phyloP scores from a whole-genome alignment of 2,888 invertebrate species.

The Malthinus seriepunctatus region DNA sequence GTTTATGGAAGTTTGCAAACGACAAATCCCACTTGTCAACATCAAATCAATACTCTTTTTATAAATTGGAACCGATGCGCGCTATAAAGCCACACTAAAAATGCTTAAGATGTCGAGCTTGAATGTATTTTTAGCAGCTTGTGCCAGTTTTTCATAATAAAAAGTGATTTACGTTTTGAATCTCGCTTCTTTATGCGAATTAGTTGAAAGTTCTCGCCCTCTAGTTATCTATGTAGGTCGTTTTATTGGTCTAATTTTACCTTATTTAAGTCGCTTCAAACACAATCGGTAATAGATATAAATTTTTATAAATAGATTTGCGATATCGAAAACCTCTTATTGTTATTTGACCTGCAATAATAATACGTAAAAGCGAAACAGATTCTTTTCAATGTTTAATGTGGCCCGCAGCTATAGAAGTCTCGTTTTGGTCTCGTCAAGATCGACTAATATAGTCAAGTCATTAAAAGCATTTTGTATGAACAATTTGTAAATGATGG shows the following conservation, averaged over 20 bases:
- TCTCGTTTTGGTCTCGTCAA: too few relatives aligned
- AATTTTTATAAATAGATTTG: too few relatives aligned
- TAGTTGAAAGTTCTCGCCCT: conserved; percentile 11
- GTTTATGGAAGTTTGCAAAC: conserved; percentile 24
- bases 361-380: too few relatives aligned
- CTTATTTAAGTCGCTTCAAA: background rate
- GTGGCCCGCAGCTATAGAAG: too few relatives aligned
- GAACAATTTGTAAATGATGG: too few relatives aligned
- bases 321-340: too few relatives aligned
- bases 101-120: conserved; percentile 21
- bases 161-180: conserved; percentile 26
- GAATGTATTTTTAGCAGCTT: conserved; percentile 28
- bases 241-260: conserved; percentile 14
- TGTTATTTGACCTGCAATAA: too few relatives aligned
- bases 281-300: too few relatives aligned
- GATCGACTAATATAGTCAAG: too few relatives aligned
- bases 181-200: conserved; percentile 21
- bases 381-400: too few relatives aligned
- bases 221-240: conserved; percentile 11
- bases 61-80: conserved; percentile 27
- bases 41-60: conserved; percentile 27
- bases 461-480: too few relatives aligned
- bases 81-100: conserved; percentile 24
- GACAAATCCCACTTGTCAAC: conserved; percentile 28
- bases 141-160: conserved; percentile 28